Base-by-base conservation (phyloP, 1,140 invertebrate genomes). In the Drosophila pseudoobscura region DNA sequence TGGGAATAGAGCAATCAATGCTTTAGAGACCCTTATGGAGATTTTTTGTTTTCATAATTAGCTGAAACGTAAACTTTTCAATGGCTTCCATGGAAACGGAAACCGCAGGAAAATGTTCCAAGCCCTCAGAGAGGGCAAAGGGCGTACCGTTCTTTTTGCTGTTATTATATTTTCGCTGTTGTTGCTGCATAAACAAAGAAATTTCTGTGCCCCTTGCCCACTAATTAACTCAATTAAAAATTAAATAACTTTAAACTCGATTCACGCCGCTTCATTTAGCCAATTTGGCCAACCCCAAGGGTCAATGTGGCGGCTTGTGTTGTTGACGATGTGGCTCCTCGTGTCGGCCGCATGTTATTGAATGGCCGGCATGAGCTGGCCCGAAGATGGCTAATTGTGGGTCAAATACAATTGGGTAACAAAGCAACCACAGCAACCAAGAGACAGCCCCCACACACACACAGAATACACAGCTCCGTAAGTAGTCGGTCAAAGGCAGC, bases 141-240 rank as follows among this genome's bases (percentile, higher is more conserved):
- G 29, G 15, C 8, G 5, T 47, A n/a, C 24, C n/a, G 15, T 11
- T 26, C 22, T 6, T 35, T 35, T 22, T 2, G 29, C 15, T 39
- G 11, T 13, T 45, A 13, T 17, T 24, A 9, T 22, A 20, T 29
- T 64, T 3, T n/a, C 35, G 39, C 43, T 61, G 54, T 68, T 78
- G 15, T 61, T 80, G 61, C 77, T 74, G 80, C 80, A 87, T 87
- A 87, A 85, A 85, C 74, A 85, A 85, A 78, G 78, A 78, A 87
- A 78, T 85, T 68, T 54, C 20, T 47, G 58, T 59, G 62, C 52
- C 11, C 35, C 11, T 39, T 39, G 35, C 35, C 35, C 60, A 17
- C 56, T 87, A 85, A 85, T 85, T 85, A 87, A 85, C 63, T 80
- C 80, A 87, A 87, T 85, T 85, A 87, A 87, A 87, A 68, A 78